Evolutionary conservation across 2,888 invertebrate species (phyloP).

Genomic region (Caenorhabditis auriculariae): DNA sequence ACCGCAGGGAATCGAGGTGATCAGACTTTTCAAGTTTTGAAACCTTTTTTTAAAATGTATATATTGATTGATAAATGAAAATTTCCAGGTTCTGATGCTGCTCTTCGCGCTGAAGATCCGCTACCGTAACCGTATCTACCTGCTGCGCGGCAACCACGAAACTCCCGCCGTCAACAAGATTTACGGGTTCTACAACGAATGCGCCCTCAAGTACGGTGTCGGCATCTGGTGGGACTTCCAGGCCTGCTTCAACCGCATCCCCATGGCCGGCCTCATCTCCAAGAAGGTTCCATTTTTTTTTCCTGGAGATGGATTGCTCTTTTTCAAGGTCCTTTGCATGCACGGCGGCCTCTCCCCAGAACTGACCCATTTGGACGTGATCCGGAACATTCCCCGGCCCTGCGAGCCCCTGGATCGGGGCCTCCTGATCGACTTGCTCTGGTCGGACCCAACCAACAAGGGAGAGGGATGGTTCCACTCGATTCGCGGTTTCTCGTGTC

Average conservation of each 20-base stretch:
- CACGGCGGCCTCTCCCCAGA: slow-evolving; percentile 56
- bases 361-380: slow-evolving; percentile 40
- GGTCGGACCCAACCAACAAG: slow-evolving; percentile 57
- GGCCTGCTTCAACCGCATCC: slow-evolving; percentile 52
- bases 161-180: slow-evolving; percentile 56
- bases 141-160: slow-evolving; percentile 56
- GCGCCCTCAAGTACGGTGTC: slow-evolving; percentile 47
- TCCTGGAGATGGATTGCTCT: neutral
- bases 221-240: slow-evolving; percentile 60
- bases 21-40: neutral
- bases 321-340: slow-evolving; percentile 47
- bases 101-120: slow-evolving; percentile 54
- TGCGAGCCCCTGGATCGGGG: slow-evolving; percentile 53
- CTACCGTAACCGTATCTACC: slow-evolving; percentile 43
- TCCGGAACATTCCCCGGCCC: slow-evolving; percentile 45
- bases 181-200: slow-evolving; percentile 56
- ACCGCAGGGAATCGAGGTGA: slow-evolving; percentile 50
- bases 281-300: slow-evolving; percentile 21
- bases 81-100: slow-evolving; percentile 35
- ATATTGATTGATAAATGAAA: neutral
- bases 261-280: slow-evolving; percentile 53
- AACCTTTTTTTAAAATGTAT: neutral
- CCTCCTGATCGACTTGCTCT: slow-evolving; percentile 52
- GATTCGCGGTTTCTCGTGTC: slow-evolving; percentile 23
- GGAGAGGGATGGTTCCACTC: slow-evolving; percentile 48